phyloP scores from a whole-genome alignment of 1,140 invertebrate species.

The Eueides isabella region DNA sequence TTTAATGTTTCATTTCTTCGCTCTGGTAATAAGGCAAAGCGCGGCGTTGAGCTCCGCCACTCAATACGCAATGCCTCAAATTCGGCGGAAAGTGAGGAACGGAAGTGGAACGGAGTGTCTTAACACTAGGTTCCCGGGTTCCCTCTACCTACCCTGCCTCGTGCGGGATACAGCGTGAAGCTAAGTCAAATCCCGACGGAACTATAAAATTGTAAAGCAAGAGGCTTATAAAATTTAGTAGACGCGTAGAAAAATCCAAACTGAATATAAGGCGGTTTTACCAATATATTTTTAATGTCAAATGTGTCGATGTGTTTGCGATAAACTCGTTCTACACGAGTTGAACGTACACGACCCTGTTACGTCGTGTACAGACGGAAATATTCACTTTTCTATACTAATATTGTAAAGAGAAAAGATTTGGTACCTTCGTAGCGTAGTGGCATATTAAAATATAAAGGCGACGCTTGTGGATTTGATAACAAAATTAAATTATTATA shows the following conservation, averaged over 20 bases:
- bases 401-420: background rate
- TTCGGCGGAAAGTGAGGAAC: too few species aligned
- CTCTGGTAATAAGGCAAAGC: too few species aligned
- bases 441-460: background rate
- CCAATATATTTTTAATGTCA: slow-evolving; percentile 15
- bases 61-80: too few species aligned
- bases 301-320: slow-evolving; percentile 14
- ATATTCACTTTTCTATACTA: slow-evolving; percentile 3
- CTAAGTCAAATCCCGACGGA: too few species aligned
- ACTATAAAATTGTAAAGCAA: too few species aligned
- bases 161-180: too few species aligned
- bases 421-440: background rate
- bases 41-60: too few species aligned
- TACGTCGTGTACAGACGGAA: slow-evolving; percentile 14
- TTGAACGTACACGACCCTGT: slow-evolving; percentile 9
- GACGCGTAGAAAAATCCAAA: background rate
- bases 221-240: background rate
- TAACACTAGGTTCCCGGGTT: too few species aligned
- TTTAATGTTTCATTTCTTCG: too few species aligned
- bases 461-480: background rate
- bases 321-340: slow-evolving; percentile 11
- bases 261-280: slow-evolving; percentile 3
- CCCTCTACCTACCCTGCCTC: too few species aligned
- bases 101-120: too few species aligned
- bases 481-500: too few species aligned